Evolutionary conservation across 1,140 invertebrate species (phyloP).

Genomic region (Pogonognathellus flavescens): DNA sequence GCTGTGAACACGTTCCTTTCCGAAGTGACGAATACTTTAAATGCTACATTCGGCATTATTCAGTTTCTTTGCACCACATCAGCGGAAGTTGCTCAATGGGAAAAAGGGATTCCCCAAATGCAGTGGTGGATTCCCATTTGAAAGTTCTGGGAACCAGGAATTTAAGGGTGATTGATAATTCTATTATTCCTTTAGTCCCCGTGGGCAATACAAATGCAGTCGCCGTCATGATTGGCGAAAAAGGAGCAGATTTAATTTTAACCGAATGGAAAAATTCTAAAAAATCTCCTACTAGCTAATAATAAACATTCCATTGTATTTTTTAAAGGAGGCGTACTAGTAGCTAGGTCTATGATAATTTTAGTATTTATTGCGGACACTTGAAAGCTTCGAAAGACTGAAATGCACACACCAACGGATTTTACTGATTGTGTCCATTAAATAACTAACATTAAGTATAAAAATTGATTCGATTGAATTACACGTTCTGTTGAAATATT

Average conservation of each 20-base stretch:
- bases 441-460: too few relatives aligned
- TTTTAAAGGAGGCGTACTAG: too few relatives aligned
- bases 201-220: constrained; percentile 68
- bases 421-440: too few relatives aligned
- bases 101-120: constrained; percentile 74
- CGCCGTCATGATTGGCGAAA: constrained; percentile 70
- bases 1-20: constrained; percentile 31
- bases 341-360: too few relatives aligned
- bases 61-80: constrained; percentile 60
- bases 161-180: constrained; percentile 70
- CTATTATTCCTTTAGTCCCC: constrained; percentile 69
- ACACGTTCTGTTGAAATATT: too few relatives aligned
- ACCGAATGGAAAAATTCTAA: constrained; percentile 24
- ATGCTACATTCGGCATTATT: constrained; percentile 44
- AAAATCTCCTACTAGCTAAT: too few relatives aligned
- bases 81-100: constrained; percentile 60
- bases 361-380: too few relatives aligned
- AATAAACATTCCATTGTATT: too few relatives aligned
- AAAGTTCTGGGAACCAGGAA: constrained; percentile 68
- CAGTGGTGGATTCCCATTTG: constrained; percentile 70
- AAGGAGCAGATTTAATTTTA: constrained; percentile 69
- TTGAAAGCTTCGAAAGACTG: too few relatives aligned
- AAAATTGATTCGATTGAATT: too few relatives aligned
- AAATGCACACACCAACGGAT: too few relatives aligned
- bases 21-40: constrained; percentile 52